Percentiles rank a stretch among this genome's conserved stretches.
These are phyloP conservation scores for Melanostoma scalare DNA, from an alignment of 2,888 invertebrate genomes.

Conservation along the genomic window DNA sequence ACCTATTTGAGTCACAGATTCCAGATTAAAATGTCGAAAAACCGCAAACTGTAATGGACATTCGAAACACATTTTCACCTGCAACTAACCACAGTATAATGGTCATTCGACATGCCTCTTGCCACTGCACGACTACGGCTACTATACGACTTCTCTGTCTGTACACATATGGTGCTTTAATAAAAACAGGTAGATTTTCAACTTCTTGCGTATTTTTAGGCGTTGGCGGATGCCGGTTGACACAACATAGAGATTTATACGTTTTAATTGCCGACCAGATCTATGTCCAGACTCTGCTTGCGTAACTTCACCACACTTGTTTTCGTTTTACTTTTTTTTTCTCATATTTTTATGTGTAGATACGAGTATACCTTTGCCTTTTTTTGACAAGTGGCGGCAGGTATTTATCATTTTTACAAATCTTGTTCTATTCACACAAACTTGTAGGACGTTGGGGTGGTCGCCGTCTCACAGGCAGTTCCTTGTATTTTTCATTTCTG, in stretches of 20 bases:
- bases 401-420: slow-evolving; percentile 62
- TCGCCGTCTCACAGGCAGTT: slow-evolving; percentile 1
- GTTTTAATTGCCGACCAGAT: slow-evolving; percentile 63
- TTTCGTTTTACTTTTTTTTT: slow-evolving; percentile 11
- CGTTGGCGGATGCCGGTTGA: slow-evolving; percentile 50
- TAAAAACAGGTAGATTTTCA: slow-evolving; percentile 43
- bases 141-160: not conserved
- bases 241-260: slow-evolving; percentile 28
- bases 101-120: slow-evolving; percentile 17
- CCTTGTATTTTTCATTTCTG: slow-evolving; percentile 11
- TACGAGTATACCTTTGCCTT: too few relatives aligned
- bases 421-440: slow-evolving; percentile 54
- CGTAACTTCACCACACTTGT: slow-evolving; percentile 15
- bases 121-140: not conserved
- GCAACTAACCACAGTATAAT: slow-evolving; percentile 24
- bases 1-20: not conserved
- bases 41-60: slow-evolving; percentile 37
- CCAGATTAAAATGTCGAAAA: slow-evolving; percentile 22
- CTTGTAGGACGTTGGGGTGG: slow-evolving; percentile 34
- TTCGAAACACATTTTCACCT: slow-evolving; percentile 64
- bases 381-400: slow-evolving; percentile 56
- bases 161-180: slow-evolving; percentile 11
- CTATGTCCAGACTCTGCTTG: slow-evolving; percentile 21
- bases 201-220: slow-evolving; percentile 26
- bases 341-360: slow-evolving; percentile 22